Conservation (phyloP, 2,797 vertebrate species). For the Coilia nasus region DNA sequence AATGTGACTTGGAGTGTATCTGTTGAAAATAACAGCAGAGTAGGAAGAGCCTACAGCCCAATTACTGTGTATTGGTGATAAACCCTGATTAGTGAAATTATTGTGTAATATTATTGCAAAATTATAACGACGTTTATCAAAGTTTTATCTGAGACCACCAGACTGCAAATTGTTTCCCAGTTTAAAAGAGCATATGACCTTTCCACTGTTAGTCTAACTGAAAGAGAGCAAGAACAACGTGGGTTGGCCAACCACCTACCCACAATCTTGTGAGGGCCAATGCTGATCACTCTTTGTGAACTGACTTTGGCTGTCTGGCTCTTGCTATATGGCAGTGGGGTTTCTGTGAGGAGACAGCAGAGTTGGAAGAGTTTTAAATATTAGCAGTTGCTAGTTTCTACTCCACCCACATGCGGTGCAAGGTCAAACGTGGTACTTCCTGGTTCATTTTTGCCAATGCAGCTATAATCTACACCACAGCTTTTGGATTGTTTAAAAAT, state of each 20-base stretch:
- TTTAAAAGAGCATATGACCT: slow-evolving; percentile 64
- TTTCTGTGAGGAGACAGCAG: slow-evolving; percentile 80
- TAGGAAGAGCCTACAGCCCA: too few species aligned
- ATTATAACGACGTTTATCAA: not conserved
- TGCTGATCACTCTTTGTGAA: slow-evolving; percentile 75
- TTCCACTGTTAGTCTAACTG: slow-evolving; percentile 19
- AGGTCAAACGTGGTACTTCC: not conserved
- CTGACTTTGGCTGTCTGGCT: slow-evolving; percentile 76
- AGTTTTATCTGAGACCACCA: not conserved
- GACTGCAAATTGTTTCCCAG: not conserved
- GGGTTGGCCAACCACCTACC: slow-evolving; percentile 72
- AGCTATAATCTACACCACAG: not conserved
- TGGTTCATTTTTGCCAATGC: not conserved
- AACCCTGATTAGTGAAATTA: not conserved
- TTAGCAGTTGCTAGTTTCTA: slow-evolving; percentile 18
- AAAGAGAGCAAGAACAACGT: slow-evolving; percentile 40
- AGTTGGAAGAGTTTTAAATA: slow-evolving; percentile 64
- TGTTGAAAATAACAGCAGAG: too few species aligned
- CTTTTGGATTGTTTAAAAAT: not conserved
- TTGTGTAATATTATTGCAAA: not conserved
- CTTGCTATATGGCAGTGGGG: slow-evolving; percentile 74
- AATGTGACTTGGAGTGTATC: too few species aligned
- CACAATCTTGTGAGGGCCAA: slow-evolving; percentile 80
- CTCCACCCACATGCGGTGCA: slow-evolving; percentile 13
- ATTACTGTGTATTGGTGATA: not conserved